phyloP scores from a whole-genome alignment of 2,888 invertebrate genomes.

The Melipona bicolor region DNA sequence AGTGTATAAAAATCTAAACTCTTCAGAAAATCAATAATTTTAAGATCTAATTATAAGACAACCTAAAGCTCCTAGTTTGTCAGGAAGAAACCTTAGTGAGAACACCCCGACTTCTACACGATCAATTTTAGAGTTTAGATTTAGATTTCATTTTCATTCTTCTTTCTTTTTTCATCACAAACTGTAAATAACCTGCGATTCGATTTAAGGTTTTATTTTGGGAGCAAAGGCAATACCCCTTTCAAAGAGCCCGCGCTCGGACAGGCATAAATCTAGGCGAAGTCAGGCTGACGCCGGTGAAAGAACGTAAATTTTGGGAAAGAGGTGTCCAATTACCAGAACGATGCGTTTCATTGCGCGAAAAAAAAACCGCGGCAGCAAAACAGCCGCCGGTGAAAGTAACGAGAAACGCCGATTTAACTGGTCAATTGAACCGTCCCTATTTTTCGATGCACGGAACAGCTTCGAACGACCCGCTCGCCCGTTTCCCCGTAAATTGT shows the following conservation, averaged over 20 bases:
- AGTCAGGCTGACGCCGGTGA: constrained; percentile 2
- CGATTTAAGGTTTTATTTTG: neutral
- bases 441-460: constrained; percentile 32
- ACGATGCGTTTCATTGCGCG: constrained; percentile 54
- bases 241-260: neutral
- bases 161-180: too few species aligned
- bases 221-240: neutral
- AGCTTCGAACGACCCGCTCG: constrained; percentile 33
- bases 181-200: neutral
- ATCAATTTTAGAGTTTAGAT: neutral
- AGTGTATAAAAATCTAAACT: neutral
- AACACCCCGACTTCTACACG: neutral
- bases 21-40: neutral
- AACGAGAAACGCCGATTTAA: constrained; percentile 58
- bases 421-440: constrained; percentile 51
- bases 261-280: constrained; percentile 2
- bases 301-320: constrained; percentile 35
- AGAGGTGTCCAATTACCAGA: constrained; percentile 46
- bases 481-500: constrained; percentile 44
- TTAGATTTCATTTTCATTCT: too few species aligned
- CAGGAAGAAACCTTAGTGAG: neutral
- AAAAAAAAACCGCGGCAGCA: constrained; percentile 52
- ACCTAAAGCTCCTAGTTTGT: neutral
- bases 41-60: too few species aligned
- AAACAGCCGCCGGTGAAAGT: constrained; percentile 50